phyloP scores from a whole-genome alignment of 2,113 vertebrate genomes.

The Miniopterus natalensis region DNA sequence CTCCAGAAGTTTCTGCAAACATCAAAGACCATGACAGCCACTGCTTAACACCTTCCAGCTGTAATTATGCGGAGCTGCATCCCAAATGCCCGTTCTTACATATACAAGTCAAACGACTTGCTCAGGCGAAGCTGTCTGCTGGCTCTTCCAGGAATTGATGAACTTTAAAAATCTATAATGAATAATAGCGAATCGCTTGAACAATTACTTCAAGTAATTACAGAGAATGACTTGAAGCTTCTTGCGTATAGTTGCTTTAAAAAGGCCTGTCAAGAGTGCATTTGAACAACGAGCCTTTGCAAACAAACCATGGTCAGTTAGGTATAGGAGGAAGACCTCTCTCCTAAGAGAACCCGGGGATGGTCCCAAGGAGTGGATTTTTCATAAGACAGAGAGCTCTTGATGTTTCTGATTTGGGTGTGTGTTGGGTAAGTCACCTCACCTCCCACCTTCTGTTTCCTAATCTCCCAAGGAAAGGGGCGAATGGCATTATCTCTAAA shows the following conservation, averaged over 20 bases:
- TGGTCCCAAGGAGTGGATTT: not conserved
- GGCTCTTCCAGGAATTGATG: slow-evolving; percentile 75
- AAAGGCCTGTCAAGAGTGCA: slow-evolving; percentile 74
- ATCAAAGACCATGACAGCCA: slow-evolving; percentile 81
- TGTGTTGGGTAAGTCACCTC: not conserved
- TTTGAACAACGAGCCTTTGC: slow-evolving; percentile 72
- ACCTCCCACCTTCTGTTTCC: not conserved
- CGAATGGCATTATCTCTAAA: not conserved
- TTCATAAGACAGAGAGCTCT: not conserved
- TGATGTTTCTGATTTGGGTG: not conserved
- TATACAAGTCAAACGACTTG: slow-evolving; percentile 74
- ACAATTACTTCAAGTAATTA: slow-evolving; percentile 60
- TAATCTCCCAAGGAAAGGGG: not conserved
- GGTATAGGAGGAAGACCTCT: not conserved
- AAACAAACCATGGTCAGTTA: slow-evolving; percentile 53
- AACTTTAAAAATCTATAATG: slow-evolving; percentile 82
- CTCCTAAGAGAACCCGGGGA: not conserved
- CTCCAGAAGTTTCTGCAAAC: slow-evolving; percentile 83
- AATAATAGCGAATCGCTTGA: slow-evolving; percentile 61
- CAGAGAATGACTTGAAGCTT: slow-evolving; percentile 73
- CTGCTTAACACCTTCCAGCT: slow-evolving; percentile 74
- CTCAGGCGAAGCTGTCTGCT: slow-evolving; percentile 74
- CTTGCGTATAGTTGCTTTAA: slow-evolving; percentile 76
- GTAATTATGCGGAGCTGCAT: slow-evolving; percentile 77
- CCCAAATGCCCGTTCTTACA: slow-evolving; percentile 71